Evolutionary conservation across 2,797 vertebrate genomes (phyloP), one percentile per base, ranked within the genome.

Genomic region (Halcyon chelicuti): DNA sequence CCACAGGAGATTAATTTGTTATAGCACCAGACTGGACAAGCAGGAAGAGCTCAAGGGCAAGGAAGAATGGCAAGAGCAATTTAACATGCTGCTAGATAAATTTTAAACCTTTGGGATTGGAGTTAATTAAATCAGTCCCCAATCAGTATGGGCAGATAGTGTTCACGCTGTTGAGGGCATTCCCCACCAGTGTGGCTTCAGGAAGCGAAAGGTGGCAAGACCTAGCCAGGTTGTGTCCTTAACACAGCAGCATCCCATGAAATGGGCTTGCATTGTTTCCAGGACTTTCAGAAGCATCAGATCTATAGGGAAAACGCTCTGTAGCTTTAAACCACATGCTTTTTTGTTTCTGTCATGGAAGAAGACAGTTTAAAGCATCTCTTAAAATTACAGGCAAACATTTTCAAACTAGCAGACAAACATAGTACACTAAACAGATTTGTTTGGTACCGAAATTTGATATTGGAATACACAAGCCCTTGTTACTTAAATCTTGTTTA

Each of bases 21-120:
- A 71, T 33, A 77, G 71, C 40, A 77, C 16, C 37, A 87, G 88
- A 61, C 46, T 54, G 79, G 91, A 88, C 91, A 92, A 93, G 80
- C 57, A 79, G 74, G 83, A 84, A 87, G 90, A 80, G 46, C 55
- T 82, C 63, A 96, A 77, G 72, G 93, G 83, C 35, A 77, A 82
- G 74, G 57, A 80, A 79, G 31, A 60, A 82, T 82, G 52, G 91
- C 74, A 90, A 76, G 63, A 74, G 74, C 67, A 94, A 90, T 90
- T 86, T 71, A 82, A 76, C 71, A 85, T 0, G 0, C 49, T 67
- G 54, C 26, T 74, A 82, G 60, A 77, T 42, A 31, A 71, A 76
- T 81, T 39, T 85, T 73, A 95, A 95, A 82, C 63, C 71, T 83
- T 85, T 79, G 77, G 61, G 80, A 95, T 1, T 72, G 28, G 26